A percentile compares a stretch with the other conserved stretches of the same genome.
These are phyloP conservation scores for Cheilosia grossa DNA, from an alignment of 2,888 invertebrate genomes.

Conservation along the genomic window DNA sequence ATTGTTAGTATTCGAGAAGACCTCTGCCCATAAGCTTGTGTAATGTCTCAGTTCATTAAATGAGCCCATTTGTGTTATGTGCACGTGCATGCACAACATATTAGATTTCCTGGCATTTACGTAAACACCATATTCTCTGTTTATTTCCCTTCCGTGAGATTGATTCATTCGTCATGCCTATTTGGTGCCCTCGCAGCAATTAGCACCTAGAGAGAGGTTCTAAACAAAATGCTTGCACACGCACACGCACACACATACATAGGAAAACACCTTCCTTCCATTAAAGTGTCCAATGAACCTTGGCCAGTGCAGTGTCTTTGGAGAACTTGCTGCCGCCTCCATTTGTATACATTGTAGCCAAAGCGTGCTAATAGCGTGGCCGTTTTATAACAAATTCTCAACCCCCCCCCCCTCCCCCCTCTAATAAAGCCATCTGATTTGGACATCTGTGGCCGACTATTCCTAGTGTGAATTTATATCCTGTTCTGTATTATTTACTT, in stretches of 20 bases:
- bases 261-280: neutral
- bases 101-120: slow-evolving; percentile 6
- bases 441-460: neutral
- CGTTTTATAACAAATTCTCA: neutral
- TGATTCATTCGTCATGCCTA: slow-evolving; percentile 31
- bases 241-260: no score
- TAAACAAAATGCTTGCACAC: slow-evolving; percentile 5
- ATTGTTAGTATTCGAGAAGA: neutral
- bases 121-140: slow-evolving; percentile 9
- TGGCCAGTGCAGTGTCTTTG: neutral
- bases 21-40: neutral
- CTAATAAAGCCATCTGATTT: neutral
- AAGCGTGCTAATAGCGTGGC: slow-evolving; percentile 2
- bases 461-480: no score
- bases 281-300: slow-evolving; percentile 20
- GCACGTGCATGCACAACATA: slow-evolving; percentile 3
- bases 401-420: no score
- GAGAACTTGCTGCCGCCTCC: no score
- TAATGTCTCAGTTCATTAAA: slow-evolving; percentile 5
- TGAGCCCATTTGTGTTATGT: slow-evolving; percentile 13
- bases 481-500: slow-evolving; percentile 1
- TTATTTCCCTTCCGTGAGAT: slow-evolving; percentile 12
- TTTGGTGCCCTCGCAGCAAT: slow-evolving; percentile 31
- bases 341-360: neutral
- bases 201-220: slow-evolving; percentile 20